Evolutionary conservation across 2,888 invertebrate genomes (phyloP).

Genomic region (Drosophila kanekoi): DNA sequence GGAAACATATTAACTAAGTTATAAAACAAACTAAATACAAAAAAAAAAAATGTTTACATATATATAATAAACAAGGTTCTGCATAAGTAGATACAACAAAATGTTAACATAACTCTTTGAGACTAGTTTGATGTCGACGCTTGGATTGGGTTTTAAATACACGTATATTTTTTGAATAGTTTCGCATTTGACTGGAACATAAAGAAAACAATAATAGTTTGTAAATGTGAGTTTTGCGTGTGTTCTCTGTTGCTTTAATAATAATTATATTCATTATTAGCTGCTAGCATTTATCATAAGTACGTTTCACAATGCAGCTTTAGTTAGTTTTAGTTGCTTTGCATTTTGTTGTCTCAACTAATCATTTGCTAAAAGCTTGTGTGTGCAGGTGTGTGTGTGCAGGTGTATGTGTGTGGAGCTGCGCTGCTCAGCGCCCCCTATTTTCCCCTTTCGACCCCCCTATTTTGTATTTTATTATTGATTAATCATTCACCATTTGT

Average conservation of each 20-base stretch:
- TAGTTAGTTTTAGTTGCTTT: slow-evolving; percentile 42
- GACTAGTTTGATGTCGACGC: slow-evolving; percentile 52
- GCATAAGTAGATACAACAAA: slow-evolving; percentile 16
- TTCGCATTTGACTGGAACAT: slow-evolving; percentile 12
- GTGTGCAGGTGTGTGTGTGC: slow-evolving; percentile 15
- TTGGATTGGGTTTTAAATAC: slow-evolving; percentile 16
- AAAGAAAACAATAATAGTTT: slow-evolving; percentile 19
- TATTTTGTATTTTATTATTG: slow-evolving; percentile 21
- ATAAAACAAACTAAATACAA: slow-evolving; percentile 25
- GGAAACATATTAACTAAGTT: slow-evolving; percentile 34
- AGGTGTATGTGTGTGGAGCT: slow-evolving; percentile 28
- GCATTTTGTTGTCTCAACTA: slow-evolving; percentile 28
- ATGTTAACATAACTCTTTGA: slow-evolving; percentile 40
- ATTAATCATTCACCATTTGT: slow-evolving; percentile 24
- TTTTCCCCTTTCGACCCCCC: slow-evolving; percentile 24
- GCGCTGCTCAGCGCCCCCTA: slow-evolving; percentile 28
- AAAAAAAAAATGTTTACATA: slow-evolving; percentile 10
- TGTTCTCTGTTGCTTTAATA: slow-evolving; percentile 51
- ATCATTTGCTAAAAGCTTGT: slow-evolving; percentile 69
- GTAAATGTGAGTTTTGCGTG: slow-evolving; percentile 17
- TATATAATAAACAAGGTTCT: slow-evolving; percentile 42
- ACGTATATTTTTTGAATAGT: neutral
- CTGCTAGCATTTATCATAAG: slow-evolving; percentile 78
- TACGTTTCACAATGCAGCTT: slow-evolving; percentile 78
- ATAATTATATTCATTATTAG: slow-evolving; percentile 43